Evolutionary conservation across 2,113 vertebrate species (phyloP).

Genomic region (Leiothrix lutea): DNA sequence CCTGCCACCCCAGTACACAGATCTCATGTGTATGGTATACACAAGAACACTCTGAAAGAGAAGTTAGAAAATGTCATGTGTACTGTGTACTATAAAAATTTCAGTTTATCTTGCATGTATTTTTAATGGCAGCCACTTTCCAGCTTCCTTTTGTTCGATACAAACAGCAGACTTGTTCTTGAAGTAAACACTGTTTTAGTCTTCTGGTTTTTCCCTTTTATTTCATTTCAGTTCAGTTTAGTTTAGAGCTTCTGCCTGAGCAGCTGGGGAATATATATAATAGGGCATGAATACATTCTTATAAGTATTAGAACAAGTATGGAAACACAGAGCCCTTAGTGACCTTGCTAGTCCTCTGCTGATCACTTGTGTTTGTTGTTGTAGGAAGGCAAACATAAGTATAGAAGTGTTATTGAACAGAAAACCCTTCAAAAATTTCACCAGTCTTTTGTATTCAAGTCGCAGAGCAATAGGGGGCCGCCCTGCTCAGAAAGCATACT

Average conservation of each 20-base stretch:
- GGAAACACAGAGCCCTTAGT: conserved; percentile 76
- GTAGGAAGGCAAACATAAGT: conserved; percentile 82
- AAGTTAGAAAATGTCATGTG: conserved; percentile 49
- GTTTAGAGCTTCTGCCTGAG: conserved; percentile 68
- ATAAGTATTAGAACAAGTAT: conserved; percentile 80
- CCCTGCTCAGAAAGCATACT: conserved; percentile 80
- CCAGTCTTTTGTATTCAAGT: conserved; percentile 81
- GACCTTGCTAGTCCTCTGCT: conserved; percentile 77
- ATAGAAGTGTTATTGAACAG: conserved; percentile 82
- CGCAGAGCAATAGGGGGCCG: conserved; percentile 77
- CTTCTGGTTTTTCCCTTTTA: conserved; percentile 37
- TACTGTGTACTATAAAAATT: conserved; percentile 63
- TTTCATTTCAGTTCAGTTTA: conserved; percentile 58
- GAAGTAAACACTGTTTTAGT: conserved; percentile 73
- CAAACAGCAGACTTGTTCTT: conserved; percentile 68
- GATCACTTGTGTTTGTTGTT: conserved; percentile 81
- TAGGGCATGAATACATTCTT: conserved; percentile 82
- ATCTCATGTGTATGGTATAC: conserved; percentile 26
- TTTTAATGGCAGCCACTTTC: conserved; percentile 73
- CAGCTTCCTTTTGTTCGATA: conserved; percentile 58
- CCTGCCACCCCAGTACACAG: conserved; percentile 43
- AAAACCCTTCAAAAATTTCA: conserved; percentile 83
- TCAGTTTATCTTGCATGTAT: conserved; percentile 62
- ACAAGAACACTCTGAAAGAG: conserved; percentile 56
- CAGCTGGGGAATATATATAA: conserved; percentile 68